A percentile compares a stretch with the other conserved stretches of the same genome.
Evolutionary conservation across 2,888 invertebrate species (phyloP).

Genomic region (Brenthis hecate): DNA sequence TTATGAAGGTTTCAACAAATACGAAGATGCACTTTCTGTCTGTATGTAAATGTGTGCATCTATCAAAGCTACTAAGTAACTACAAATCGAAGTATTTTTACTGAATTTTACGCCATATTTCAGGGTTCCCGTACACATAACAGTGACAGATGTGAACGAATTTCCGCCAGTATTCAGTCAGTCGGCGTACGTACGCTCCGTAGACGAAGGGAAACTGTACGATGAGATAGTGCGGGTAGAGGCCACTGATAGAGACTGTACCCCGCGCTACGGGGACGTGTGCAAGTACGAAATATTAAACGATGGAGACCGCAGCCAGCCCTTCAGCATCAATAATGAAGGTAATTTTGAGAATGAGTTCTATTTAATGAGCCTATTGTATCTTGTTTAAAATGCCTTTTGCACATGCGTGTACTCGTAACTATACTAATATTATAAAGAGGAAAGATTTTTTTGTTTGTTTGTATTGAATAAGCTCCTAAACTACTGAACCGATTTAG

Average conservation of each 20-base stretch:
- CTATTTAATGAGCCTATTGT: not conserved
- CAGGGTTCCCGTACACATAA: conserved; percentile 96
- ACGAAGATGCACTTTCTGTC: too few species aligned
- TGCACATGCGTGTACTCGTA: too few species aligned
- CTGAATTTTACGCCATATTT: not conserved
- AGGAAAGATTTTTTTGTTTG: too few species aligned
- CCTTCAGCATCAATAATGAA: conserved; percentile 95
- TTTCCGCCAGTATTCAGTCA: conserved; percentile 96
- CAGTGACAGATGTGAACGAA: conserved; percentile 97
- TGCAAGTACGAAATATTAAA: conserved; percentile 95
- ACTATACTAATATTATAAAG: too few species aligned
- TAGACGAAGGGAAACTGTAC: conserved; percentile 95
- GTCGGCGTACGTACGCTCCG: conserved; percentile 93
- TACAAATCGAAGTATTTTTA: not conserved
- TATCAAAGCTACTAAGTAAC: too few species aligned
- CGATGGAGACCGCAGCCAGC: conserved; percentile 86
- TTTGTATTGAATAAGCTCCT: too few species aligned
- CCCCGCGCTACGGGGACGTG: conserved; percentile 96
- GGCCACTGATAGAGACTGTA: conserved; percentile 96
- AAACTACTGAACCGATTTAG: too few species aligned
- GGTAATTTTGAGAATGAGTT: conserved; percentile 75
- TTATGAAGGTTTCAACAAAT: too few species aligned
- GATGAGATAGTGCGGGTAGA: conserved; percentile 95
- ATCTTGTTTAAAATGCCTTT: not conserved
- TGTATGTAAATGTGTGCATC: too few species aligned